phyloP scores from a whole-genome alignment of 2,888 invertebrate genomes.

The Rhopalosiphum nymphaeae region DNA sequence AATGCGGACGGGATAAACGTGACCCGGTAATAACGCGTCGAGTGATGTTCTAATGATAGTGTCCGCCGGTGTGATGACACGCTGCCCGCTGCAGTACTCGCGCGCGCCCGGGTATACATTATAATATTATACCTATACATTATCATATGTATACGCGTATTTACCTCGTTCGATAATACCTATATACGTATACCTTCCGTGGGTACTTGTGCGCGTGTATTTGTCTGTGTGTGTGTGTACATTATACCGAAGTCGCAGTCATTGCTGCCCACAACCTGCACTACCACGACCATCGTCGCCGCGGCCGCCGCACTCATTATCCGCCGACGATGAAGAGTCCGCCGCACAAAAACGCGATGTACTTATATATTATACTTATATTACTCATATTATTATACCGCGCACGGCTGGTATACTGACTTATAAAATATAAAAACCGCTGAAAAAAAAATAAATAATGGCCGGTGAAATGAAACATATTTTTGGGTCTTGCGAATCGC shows the following conservation, averaged over 20 bases:
- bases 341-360: too few relatives aligned
- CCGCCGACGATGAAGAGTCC: neutral
- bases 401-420: too few relatives aligned
- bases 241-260: neutral
- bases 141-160: constrained; percentile 13
- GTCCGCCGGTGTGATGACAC: constrained; percentile 64
- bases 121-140: constrained; percentile 1
- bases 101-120: neutral
- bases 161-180: neutral
- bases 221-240: neutral
- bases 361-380: too few relatives aligned
- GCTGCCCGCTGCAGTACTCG: constrained; percentile 47
- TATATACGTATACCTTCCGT: neutral
- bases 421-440: too few relatives aligned
- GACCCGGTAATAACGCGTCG: constrained; percentile 64
- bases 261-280: neutral
- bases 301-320: neutral
- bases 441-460: neutral
- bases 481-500: neutral
- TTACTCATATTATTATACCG: too few relatives aligned
- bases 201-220: neutral
- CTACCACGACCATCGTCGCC: neutral
- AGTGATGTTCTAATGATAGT: constrained; percentile 65
- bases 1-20: constrained; percentile 56
- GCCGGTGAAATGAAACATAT: neutral